phyloP scores from a whole-genome alignment of 2,113 vertebrate species.

The Pedetes capensis region DNA sequence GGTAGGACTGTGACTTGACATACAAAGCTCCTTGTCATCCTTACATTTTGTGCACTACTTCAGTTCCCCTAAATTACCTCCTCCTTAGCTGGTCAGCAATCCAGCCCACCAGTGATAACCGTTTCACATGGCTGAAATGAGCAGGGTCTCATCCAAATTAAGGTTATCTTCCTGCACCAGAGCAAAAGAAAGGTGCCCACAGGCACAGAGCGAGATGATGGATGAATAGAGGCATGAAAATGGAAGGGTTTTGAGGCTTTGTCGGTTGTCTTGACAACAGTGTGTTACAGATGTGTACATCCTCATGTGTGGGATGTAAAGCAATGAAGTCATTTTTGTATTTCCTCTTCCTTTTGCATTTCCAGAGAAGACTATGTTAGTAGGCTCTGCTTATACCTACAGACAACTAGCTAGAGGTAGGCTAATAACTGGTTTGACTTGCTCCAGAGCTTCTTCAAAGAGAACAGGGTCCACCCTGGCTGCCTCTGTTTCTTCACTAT shows the following conservation, averaged over 20 bases:
- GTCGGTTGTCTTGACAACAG: slow-evolving; percentile 66
- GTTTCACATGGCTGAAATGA: neutral
- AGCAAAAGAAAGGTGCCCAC: neutral
- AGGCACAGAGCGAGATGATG: neutral
- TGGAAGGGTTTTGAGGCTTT: neutral
- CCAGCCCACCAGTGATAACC: neutral
- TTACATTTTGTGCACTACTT: neutral
- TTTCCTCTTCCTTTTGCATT: slow-evolving; percentile 32
- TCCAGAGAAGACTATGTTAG: slow-evolving; percentile 16
- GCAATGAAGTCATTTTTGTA: slow-evolving; percentile 4
- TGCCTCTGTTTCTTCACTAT: neutral
- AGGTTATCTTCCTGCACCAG: neutral
- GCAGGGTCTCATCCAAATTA: neutral
- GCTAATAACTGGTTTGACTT: neutral
- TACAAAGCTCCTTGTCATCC: neutral
- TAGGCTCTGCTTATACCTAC: neutral
- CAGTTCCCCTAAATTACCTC: neutral
- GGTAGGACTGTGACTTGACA: neutral
- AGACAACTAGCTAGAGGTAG: neutral
- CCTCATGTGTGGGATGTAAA: slow-evolving; percentile 57
- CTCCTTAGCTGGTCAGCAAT: neutral
- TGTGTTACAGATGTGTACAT: slow-evolving; percentile 6
- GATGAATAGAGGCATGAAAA: slow-evolving; percentile 31
- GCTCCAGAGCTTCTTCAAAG: neutral
- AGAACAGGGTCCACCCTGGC: neutral